A percentile compares a stretch with the other conserved stretches of the same genome.
phyloP scores from a whole-genome alignment of 1,140 invertebrate genomes.

The Sitobion miscanthi region DNA sequence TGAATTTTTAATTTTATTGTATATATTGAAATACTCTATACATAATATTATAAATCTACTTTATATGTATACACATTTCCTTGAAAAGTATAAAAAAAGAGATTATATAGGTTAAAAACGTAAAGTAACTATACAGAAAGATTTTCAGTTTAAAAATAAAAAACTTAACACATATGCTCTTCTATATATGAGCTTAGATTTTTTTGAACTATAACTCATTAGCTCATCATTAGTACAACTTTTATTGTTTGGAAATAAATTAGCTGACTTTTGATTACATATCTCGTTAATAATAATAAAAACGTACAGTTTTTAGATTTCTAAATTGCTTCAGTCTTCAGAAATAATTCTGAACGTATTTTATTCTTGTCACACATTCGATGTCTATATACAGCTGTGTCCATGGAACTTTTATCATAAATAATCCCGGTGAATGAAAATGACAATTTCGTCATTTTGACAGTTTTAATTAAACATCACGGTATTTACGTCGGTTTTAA shows the following conservation, averaged over 20 bases:
- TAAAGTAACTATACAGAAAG: neutral
- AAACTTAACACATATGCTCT: neutral
- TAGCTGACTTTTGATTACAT: neutral
- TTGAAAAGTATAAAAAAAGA: neutral
- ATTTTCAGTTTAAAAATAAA: neutral
- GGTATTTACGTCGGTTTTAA: neutral
- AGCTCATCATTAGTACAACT: neutral
- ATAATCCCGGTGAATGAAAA: neutral
- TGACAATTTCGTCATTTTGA: neutral
- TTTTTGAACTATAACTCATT: neutral
- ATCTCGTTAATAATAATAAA: neutral
- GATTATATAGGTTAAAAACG: neutral
- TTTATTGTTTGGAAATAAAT: neutral
- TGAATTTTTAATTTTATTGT: neutral
- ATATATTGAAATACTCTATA: neutral
- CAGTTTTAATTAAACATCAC: slow-evolving; percentile 1
- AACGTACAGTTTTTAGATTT: neutral
- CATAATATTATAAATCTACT: neutral
- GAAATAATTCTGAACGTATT: neutral
- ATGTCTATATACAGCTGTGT: neutral
- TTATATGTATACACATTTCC: neutral
- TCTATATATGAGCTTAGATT: neutral
- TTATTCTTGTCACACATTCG: neutral
- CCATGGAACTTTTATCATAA: neutral
- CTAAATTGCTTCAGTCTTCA: neutral